phyloP scores from a whole-genome alignment of 2,888 invertebrate genomes.

The Drosophila longiperda region DNA sequence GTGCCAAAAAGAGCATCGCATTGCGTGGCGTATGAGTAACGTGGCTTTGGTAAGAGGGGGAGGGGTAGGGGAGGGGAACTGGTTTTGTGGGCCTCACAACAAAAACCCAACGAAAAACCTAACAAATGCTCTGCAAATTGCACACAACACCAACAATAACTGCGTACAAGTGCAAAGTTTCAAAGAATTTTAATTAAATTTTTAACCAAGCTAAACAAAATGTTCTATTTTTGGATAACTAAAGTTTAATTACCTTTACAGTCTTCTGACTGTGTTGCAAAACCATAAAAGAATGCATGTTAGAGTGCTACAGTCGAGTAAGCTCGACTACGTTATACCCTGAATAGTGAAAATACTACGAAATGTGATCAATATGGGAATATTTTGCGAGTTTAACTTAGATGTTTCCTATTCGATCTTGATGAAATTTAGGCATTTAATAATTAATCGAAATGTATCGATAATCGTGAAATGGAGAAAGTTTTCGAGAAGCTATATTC shows the following conservation, averaged over 20 bases:
- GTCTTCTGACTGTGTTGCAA: background rate
- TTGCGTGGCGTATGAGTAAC: conserved; percentile 67
- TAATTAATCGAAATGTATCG: too few relatives aligned
- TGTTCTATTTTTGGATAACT: background rate
- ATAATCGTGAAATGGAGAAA: too few relatives aligned
- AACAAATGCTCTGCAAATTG: conserved; percentile 55
- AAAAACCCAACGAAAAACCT: conserved; percentile 49
- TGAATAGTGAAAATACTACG: too few relatives aligned
- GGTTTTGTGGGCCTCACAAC: conserved; percentile 4
- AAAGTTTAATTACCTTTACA: background rate
- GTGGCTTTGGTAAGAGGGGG: too few relatives aligned
- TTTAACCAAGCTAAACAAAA: background rate
- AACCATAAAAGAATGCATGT: background rate
- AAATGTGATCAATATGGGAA: too few relatives aligned
- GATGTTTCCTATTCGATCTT: too few relatives aligned
- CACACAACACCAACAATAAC: conserved; percentile 5
- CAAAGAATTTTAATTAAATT: conserved; percentile 63
- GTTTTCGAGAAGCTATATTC: too few relatives aligned
- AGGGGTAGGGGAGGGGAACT: too few relatives aligned
- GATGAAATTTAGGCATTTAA: too few relatives aligned
- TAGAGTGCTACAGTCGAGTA: too few relatives aligned
- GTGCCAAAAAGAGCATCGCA: conserved; percentile 25
- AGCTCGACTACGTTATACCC: too few relatives aligned
- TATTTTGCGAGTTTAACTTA: too few relatives aligned
- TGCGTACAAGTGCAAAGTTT: conserved; percentile 50